Conservation (phyloP, 2,888 invertebrate genomes). For the Shargacucullia verbasci region DNA sequence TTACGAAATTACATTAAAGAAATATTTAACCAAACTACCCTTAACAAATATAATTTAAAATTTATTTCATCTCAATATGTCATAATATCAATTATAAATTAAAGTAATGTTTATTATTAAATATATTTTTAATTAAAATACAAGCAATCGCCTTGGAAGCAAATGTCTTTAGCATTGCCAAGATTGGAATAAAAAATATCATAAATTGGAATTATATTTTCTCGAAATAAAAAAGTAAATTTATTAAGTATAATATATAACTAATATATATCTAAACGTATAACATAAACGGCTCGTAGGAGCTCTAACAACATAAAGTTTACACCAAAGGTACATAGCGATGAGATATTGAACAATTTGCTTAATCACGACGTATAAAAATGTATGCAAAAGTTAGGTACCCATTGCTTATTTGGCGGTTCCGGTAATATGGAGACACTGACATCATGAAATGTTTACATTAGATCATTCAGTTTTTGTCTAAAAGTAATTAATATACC, state of each 20-base stretch:
- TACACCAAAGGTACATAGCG: slow-evolving; percentile 36
- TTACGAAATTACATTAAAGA: slow-evolving; percentile 41
- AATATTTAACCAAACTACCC: slow-evolving; percentile 39
- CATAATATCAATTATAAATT: slow-evolving; percentile 26
- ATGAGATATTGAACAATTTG: background rate
- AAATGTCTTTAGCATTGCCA: slow-evolving; percentile 32
- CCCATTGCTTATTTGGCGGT: slow-evolving; percentile 10
- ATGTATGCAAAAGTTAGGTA: no score
- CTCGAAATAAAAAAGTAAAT: slow-evolving; percentile 30
- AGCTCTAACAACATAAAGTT: slow-evolving; percentile 22
- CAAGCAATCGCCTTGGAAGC: slow-evolving; percentile 37
- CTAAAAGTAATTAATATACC: slow-evolving; percentile 23
- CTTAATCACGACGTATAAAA: slow-evolving; percentile 4
- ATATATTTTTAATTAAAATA: slow-evolving; percentile 25
- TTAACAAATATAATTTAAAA: slow-evolving; percentile 37
- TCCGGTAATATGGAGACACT: slow-evolving; percentile 6
- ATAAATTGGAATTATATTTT: slow-evolving; percentile 36
- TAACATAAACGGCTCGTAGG: slow-evolving; percentile 36
- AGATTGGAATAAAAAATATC: slow-evolving; percentile 39
- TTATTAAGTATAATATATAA: slow-evolving; percentile 30
- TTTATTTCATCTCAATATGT: slow-evolving; percentile 26
- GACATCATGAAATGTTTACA: slow-evolving; percentile 5
- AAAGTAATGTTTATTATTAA: slow-evolving; percentile 26
- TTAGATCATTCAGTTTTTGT: slow-evolving; percentile 8
- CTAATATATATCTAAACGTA: slow-evolving; percentile 33